Evolutionary conservation across 2,113 vertebrate genomes (phyloP), one percentile per base, ranked within the genome.

Genomic region (Callospermophilus lateralis): DNA sequence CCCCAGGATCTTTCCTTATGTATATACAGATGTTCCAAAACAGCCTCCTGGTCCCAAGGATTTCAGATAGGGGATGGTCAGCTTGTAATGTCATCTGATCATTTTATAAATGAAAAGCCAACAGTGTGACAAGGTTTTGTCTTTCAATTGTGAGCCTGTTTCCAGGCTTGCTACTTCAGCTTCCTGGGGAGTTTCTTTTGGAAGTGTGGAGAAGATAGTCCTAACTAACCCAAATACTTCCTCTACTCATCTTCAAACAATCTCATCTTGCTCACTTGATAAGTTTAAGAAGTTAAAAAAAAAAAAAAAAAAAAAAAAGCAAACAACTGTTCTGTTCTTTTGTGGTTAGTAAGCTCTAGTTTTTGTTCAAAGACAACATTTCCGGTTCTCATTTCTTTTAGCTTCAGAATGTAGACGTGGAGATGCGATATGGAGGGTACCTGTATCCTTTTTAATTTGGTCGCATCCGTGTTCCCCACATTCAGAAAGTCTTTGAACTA

Each of bases 281-380:
- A 19, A 19, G 37, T 73, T 91, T 48, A 55, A 84, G 92, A 93
- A 84, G 15, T n/a, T 67, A 72, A 5, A 1, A 32, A 84, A 70
- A 88, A 11, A 45, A 45, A 4, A 45, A n/a, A n/a, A n/a, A n/a
- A n/a, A 51, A 51, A 13, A 11, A 51, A 51, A 51, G 48, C 48
- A 83, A 39, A 32, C 67, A 39, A 34, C 3, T 32, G 1, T 70
- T 87, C 55, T 81, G 22, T 73, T 81, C 30, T 68, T 53, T 51
- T 55, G 19, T 19, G 80, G 20, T 88, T 61, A 89, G 58, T 26
- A 39, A 89, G 45, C 39, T 51, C 17, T 85, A 48, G 63, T 45
- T 61, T 89, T 95, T 83, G 55, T 85, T 90, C 58, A 73, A 61
- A 86, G 90, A 84, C 45, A 74, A 51, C 67, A 45, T 86, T 93